phyloP scores from a whole-genome alignment of 1,140 invertebrate species.

The Brachionus rotundiformis region DNA sequence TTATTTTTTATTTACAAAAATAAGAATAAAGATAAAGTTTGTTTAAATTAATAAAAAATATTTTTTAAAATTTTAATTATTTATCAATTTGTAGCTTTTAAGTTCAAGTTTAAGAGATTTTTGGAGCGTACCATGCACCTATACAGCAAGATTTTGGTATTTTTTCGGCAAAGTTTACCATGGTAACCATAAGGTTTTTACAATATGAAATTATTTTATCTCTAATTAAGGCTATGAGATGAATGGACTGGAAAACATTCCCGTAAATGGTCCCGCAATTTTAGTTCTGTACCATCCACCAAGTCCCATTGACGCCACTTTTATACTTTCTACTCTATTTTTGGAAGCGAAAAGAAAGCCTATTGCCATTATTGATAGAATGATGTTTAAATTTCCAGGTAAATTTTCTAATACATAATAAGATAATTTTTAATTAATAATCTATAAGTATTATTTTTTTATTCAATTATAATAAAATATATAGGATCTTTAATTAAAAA shows the following conservation, averaged over 20 bases:
- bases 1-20: background rate
- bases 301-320: slow-evolving; percentile 93
- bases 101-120: background rate
- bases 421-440: no score
- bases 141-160: background rate
- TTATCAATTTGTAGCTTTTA: background rate
- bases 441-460: background rate
- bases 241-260: slow-evolving; percentile 86
- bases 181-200: background rate
- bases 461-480: no score
- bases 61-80: background rate
- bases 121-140: background rate
- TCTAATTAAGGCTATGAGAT: slow-evolving; percentile 90
- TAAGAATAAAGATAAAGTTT: background rate
- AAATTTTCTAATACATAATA: slow-evolving; percentile 49
- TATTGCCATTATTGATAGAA: slow-evolving; percentile 87
- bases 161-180: background rate
- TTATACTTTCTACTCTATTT: slow-evolving; percentile 81
- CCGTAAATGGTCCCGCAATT: slow-evolving; percentile 79
- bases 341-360: slow-evolving; percentile 79
- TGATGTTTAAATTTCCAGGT: slow-evolving; percentile 93
- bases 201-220: no score
- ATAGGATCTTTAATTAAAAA: no score
- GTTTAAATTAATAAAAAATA: background rate
- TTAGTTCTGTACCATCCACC: slow-evolving; percentile 96